A percentile compares a stretch with the other conserved stretches of the same genome.
phyloP scores from a whole-genome alignment of 2,113 vertebrate genomes.

The Pavo muticus region DNA sequence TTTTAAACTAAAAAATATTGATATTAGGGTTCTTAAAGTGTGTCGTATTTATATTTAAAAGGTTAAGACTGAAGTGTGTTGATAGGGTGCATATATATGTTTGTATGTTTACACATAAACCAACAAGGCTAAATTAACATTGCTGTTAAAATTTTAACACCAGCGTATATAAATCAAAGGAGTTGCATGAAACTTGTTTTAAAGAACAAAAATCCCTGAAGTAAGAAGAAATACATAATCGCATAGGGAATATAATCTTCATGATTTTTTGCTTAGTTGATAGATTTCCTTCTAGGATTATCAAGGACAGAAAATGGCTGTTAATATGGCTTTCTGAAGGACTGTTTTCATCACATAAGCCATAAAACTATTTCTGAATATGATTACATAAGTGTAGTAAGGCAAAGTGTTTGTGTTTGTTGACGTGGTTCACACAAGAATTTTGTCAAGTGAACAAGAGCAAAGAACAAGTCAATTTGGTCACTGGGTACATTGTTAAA shows the following conservation, averaged over 20 bases:
- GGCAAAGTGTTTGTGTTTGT: slow-evolving; percentile 9
- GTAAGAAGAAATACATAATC: neutral
- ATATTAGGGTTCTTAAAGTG: neutral
- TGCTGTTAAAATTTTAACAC: neutral
- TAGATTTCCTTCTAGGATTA: neutral
- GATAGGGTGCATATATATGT: neutral
- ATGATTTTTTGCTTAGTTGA: neutral
- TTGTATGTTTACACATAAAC: neutral
- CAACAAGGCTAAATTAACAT: neutral
- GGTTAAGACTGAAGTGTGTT: neutral
- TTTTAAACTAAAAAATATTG: neutral
- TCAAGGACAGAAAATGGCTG: neutral
- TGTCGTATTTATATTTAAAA: neutral
- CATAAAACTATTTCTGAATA: neutral
- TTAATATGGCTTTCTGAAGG: neutral
- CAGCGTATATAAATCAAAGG: neutral
- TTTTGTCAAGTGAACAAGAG: neutral
- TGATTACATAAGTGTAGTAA: neutral
- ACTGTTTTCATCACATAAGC: neutral
- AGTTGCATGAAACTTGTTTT: neutral
- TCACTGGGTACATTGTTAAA: neutral
- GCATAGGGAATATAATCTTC: neutral
- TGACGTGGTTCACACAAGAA: neutral
- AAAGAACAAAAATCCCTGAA: neutral
- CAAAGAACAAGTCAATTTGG: neutral